Evolutionary conservation across 2,113 vertebrate species (phyloP).

Genomic region (Aythya baeri): DNA sequence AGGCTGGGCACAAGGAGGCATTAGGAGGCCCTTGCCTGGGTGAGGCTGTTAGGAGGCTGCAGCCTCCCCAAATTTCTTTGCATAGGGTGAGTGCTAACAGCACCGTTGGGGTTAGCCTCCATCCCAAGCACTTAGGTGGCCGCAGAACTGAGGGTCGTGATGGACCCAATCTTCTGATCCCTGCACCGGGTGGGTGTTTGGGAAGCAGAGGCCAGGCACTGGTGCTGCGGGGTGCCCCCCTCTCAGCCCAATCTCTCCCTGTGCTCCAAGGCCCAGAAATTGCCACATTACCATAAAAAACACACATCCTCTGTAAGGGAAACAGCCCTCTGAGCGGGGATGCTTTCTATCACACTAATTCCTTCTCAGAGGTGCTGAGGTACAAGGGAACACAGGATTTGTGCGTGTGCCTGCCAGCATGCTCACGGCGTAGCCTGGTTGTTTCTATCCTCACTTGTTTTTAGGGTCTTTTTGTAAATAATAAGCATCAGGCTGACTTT

Average conservation of each 20-base stretch:
- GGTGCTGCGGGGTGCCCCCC: background rate
- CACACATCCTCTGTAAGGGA: background rate
- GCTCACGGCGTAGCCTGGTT: background rate
- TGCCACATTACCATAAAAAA: background rate
- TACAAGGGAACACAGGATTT: conserved; percentile 14
- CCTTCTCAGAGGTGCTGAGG: conserved; percentile 13
- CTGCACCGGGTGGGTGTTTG: fast-evolving
- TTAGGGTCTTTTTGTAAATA: conserved; percentile 18
- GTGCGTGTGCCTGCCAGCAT: background rate
- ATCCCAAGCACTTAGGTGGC: fast-evolving
- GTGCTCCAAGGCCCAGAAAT: background rate
- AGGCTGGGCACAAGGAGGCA: background rate
- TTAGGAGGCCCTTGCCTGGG: background rate
- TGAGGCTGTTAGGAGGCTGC: background rate
- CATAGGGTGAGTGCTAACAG: background rate
- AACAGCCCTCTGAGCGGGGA: background rate
- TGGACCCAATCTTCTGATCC: background rate
- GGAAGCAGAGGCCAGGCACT: background rate
- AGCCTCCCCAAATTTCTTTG: background rate
- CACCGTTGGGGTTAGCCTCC: background rate
- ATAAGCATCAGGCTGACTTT: background rate
- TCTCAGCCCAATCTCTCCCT: background rate
- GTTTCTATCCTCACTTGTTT: background rate
- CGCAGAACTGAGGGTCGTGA: background rate
- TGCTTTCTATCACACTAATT: fast-evolving